phyloP scores from a whole-genome alignment of 2,888 invertebrate species.

The Neria commutata region DNA sequence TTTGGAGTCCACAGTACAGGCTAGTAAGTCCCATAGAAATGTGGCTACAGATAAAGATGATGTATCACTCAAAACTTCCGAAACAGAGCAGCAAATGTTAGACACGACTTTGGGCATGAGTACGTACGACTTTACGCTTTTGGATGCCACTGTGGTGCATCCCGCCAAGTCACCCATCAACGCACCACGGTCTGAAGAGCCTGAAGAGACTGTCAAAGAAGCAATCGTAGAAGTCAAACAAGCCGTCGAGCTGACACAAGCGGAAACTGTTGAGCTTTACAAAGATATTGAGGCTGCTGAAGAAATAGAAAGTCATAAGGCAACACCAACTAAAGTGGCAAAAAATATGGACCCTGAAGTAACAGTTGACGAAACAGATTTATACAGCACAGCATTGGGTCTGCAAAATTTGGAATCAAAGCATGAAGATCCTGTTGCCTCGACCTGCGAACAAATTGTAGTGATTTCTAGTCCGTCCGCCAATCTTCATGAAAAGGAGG shows the following conservation, averaged over 20 bases:
- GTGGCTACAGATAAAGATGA: background rate
- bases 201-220: background rate
- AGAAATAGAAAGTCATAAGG: background rate
- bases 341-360: background rate
- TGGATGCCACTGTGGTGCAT: constrained; percentile 24
- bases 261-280: too few relatives aligned
- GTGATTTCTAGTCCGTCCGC: too few relatives aligned
- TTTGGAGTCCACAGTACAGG: constrained; percentile 30
- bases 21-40: background rate
- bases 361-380: background rate
- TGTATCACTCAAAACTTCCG: background rate
- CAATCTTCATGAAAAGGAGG: too few relatives aligned
- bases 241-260: background rate
- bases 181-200: too few relatives aligned
- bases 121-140: constrained; percentile 44
- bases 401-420: background rate
- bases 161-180: background rate
- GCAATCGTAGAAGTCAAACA: too few relatives aligned
- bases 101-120: constrained; percentile 56
- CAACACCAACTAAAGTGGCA: too few relatives aligned
- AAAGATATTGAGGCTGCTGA: background rate
- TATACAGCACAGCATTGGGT: background rate
- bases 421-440: background rate
- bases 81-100: constrained; percentile 26
- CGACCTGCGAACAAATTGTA: too few relatives aligned